phyloP scores from a whole-genome alignment of 2,797 vertebrate genomes.

The Anas bahamensis region DNA sequence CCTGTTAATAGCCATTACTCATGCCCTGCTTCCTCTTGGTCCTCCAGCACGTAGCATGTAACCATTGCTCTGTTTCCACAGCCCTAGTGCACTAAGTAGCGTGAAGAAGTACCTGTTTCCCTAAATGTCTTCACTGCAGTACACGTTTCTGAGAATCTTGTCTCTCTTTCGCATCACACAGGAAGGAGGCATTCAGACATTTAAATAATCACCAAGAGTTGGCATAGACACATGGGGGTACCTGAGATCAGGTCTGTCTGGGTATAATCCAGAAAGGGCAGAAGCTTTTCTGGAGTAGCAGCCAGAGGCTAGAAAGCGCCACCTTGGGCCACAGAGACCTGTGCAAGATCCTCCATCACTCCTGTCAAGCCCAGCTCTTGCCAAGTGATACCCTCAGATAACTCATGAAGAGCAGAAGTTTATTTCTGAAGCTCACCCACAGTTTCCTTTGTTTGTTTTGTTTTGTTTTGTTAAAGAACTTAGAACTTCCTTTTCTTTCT shows the following conservation, averaged over 20 bases:
- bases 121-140: neutral
- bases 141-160: neutral
- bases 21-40: neutral
- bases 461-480: neutral
- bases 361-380: neutral
- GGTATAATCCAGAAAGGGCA: neutral
- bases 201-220: neutral
- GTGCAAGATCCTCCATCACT: neutral
- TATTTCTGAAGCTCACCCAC: neutral
- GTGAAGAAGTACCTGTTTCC: neutral
- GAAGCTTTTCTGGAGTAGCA: neutral
- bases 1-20: neutral
- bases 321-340: neutral
- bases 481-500: neutral
- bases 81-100: neutral
- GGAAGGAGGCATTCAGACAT: neutral
- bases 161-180: neutral
- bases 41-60: fast-evolving
- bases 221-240: fast-evolving
- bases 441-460: neutral
- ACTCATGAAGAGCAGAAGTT: neutral
- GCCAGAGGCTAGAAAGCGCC: neutral
- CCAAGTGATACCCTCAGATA: neutral
- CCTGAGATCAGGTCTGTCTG: neutral
- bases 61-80: neutral